Evolutionary conservation across 2,797 vertebrate species (phyloP).

Genomic region (Natrix natrix): DNA sequence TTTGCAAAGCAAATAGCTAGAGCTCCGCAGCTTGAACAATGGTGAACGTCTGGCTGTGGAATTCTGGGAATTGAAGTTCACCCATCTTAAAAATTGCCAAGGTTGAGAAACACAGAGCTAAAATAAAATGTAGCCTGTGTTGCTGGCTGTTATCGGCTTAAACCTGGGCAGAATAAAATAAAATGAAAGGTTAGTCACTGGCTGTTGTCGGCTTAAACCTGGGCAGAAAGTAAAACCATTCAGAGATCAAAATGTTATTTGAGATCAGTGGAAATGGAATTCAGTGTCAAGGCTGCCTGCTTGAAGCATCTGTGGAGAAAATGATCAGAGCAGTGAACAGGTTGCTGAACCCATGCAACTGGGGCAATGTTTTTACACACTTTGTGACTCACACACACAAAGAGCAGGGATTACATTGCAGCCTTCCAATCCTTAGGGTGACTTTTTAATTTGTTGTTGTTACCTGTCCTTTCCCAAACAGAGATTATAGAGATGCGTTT

Average conservation of each 20-base stretch:
- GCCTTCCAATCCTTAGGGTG: background rate
- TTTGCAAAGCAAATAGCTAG: background rate
- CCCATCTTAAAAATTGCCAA: too few species aligned
- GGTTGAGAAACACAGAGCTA: background rate
- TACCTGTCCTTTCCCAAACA: background rate
- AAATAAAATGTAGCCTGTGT: background rate
- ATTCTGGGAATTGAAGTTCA: too few species aligned
- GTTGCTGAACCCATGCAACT: background rate
- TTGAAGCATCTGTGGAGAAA: background rate
- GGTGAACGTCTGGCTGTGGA: too few species aligned
- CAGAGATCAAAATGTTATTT: background rate
- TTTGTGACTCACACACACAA: background rate
- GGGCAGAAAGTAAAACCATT: background rate
- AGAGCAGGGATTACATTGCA: background rate
- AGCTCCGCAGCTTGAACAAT: too few species aligned
- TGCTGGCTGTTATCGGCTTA: background rate
- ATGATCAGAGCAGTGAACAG: background rate
- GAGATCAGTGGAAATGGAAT: background rate
- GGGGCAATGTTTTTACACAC: background rate
- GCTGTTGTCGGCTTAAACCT: background rate
- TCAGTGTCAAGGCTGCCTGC: background rate
- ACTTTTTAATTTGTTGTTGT: background rate
- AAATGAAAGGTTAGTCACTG: background rate
- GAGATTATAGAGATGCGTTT: background rate
- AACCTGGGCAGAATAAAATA: background rate